phyloP scores from a whole-genome alignment of 2,888 invertebrate genomes.

The Patella ulyssiponensis region DNA sequence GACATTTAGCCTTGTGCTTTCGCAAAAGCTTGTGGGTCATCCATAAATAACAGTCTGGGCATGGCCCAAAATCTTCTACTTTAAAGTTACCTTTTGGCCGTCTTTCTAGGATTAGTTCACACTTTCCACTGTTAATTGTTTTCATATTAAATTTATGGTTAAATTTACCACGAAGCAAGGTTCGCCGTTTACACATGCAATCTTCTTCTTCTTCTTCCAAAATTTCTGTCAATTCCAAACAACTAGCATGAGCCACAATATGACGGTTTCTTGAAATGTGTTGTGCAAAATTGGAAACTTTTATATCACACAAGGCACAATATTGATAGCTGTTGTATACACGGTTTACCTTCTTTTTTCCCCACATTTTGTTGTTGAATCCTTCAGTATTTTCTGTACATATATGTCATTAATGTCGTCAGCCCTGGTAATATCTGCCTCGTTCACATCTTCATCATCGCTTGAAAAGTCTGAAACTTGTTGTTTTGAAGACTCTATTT shows the following conservation, averaged over 20 bases:
- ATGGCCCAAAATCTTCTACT: neutral
- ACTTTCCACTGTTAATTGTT: neutral
- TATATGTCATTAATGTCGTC: neutral
- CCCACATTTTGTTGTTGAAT: conserved; percentile 3
- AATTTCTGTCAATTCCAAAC: neutral
- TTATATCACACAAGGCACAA: neutral
- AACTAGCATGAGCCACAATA: neutral
- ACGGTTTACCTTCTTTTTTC: neutral
- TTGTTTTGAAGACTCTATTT: neutral
- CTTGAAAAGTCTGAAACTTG: neutral
- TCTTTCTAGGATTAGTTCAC: conserved; percentile 3
- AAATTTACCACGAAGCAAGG: conserved; percentile 3
- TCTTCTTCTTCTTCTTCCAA: neutral
- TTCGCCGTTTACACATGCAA: neutral
- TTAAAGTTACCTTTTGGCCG: neutral
- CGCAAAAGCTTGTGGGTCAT: neutral
- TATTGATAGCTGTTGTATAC: conserved; percentile 4
- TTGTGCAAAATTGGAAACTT: neutral
- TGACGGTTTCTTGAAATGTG: conserved; percentile 1
- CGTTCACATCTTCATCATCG: conserved; percentile 3
- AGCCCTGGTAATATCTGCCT: neutral
- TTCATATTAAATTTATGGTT: neutral
- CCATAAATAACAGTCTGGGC: neutral
- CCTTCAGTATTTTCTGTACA: conserved; percentile 1
- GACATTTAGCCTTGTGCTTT: conserved; percentile 7